These are phyloP conservation scores for Ciconia maguari DNA, from an alignment of 2,113 vertebrate species.

Conservation along the genomic window DNA sequence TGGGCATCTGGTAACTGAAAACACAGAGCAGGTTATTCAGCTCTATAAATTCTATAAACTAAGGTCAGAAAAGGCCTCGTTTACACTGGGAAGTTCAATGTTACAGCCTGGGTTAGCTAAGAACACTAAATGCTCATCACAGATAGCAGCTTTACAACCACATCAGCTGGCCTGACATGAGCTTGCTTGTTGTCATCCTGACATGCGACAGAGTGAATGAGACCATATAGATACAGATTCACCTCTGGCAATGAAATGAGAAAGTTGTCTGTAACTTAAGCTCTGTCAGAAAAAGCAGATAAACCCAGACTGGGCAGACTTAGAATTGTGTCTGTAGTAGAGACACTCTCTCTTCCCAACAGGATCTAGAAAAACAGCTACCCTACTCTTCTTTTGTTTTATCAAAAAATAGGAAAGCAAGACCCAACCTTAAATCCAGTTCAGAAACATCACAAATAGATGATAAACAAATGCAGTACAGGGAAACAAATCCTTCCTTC, in stretches of 20 bases:
- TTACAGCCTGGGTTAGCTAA: not conserved
- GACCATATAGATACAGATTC: not conserved
- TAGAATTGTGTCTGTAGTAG: not conserved
- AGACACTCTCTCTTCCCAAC: not conserved
- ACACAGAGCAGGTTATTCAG: slow-evolving; percentile 28
- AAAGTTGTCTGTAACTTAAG: not conserved
- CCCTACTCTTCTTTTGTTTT: not conserved
- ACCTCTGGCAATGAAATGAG: slow-evolving; percentile 13
- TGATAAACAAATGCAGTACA: not conserved
- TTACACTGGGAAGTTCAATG: not conserved
- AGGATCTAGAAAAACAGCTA: not conserved
- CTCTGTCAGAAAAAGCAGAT: slow-evolving; percentile 10
- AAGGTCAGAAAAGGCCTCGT: not conserved
- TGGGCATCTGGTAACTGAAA: slow-evolving; percentile 76
- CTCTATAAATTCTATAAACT: not conserved
- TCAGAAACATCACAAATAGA: not conserved
- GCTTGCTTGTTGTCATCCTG: slow-evolving; percentile 10
- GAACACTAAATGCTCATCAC: not conserved
- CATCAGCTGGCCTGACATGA: not conserved
- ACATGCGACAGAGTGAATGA: not conserved
- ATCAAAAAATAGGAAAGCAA: not conserved
- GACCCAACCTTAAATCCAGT: not conserved
- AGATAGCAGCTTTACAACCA: not conserved
- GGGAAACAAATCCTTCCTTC: not conserved
- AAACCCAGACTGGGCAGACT: not conserved